A percentile compares a stretch with the other conserved stretches of the same genome.
Evolutionary conservation across 2,113 vertebrate genomes (phyloP).

Genomic region (Strix aluco): DNA sequence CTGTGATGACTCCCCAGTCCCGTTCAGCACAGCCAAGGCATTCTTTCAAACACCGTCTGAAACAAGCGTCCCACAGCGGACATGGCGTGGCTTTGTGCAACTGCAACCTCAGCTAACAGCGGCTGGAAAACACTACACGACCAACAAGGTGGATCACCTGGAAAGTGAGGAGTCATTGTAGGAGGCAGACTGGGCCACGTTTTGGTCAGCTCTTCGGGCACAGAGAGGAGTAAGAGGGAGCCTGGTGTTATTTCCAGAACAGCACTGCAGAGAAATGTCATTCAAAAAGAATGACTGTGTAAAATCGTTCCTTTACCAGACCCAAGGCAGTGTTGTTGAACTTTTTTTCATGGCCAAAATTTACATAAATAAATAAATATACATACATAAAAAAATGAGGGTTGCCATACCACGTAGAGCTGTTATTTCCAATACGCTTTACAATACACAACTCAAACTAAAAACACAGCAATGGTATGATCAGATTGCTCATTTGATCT

Average conservation of each 20-base stretch:
- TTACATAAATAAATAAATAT: neutral
- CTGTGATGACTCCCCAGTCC: neutral
- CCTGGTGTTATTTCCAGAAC: neutral
- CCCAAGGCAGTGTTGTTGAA: neutral
- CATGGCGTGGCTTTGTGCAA: accelerated
- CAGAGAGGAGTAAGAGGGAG: neutral
- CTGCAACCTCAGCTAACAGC: neutral
- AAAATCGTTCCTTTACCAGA: neutral
- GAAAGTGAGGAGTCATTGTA: neutral
- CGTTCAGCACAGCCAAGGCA: neutral
- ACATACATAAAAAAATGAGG: neutral
- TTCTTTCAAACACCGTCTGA: neutral
- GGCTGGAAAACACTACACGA: neutral
- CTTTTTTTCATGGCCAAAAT: neutral
- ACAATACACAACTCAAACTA: neutral
- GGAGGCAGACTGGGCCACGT: accelerated
- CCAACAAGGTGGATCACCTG: neutral
- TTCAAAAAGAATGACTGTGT: neutral
- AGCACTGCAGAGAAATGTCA: neutral
- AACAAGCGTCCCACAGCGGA: accelerated
- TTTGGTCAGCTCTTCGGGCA: neutral
- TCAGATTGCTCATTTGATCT: constrained; percentile 27
- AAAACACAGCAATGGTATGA: neutral
- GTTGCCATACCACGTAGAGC: neutral
- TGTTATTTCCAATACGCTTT: constrained; percentile 5